Base-by-base conservation (phyloP, 2,113 vertebrate species). In the Psephotus haematonotus region DNA sequence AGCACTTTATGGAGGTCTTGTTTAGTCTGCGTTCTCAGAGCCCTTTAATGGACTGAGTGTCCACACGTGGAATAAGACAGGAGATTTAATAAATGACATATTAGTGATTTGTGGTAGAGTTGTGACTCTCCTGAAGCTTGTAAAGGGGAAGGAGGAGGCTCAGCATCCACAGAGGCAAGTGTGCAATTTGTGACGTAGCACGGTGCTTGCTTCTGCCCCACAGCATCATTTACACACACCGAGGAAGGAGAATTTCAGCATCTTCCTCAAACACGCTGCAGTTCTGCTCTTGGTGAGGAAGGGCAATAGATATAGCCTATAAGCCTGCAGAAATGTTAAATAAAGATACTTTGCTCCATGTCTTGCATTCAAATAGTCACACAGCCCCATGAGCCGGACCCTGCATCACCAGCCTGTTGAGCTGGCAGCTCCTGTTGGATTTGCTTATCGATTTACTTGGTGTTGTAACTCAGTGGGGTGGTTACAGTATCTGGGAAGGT, bases 141-240 rank as follows among this genome's bases (percentile, higher is more conserved):
- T 31, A 43, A 23, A 7, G 39, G 43, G 20, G 57, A 24, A 60
- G 33, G 29, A 64, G 23, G 49, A 49, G 43, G 55, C 24, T 22
- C 33, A 62, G 28, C 19, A 3, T 31, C 69, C 2, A 1, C 2
- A 1, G 82, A 69, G 17, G 43, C 31, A 47, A n/a, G 6, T 3
- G 10, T 27, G 78, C 0, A 4, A 5, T 35, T 91, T 3, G 2
- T 17, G 46, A 6, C 1, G 1, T 1, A 11, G 47, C 22, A 9
- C 0, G 1, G 37, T 0, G 0, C 68, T 83, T 1, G 0, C 24
- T 76, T 47, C 78, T 43, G 24, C 37, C 46, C 37, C 8, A 50
- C 1, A 0, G 22, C 76, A 91, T 63, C 44, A 0, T 41, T 80
- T 25, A 2, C 6, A 7, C 0, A 0, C 49, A 64, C 11, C 6